These are phyloP conservation scores for Rhodinocichla rosea DNA, from an alignment of 2,113 vertebrate genomes.

Conservation along the genomic window DNA sequence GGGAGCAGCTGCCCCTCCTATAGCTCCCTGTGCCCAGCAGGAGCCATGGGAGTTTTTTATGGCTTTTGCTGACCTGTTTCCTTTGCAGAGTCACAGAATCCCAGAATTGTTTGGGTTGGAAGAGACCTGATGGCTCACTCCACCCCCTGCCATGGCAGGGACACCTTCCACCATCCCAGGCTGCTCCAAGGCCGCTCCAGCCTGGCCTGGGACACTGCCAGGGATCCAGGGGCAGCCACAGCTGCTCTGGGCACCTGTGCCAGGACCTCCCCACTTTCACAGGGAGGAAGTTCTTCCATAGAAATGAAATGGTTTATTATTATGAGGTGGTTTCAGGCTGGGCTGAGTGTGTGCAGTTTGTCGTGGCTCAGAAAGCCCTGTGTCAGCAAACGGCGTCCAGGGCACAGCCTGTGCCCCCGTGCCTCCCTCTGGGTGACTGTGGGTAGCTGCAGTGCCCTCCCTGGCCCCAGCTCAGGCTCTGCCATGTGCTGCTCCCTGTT, in stretches of 20 bases:
- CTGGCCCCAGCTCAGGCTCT: background rate
- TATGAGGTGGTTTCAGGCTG: background rate
- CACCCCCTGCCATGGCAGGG: no score
- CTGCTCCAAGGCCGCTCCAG: background rate
- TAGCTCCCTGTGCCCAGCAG: accelerated
- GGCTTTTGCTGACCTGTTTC: background rate
- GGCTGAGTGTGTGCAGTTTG: background rate
- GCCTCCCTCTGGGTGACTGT: accelerated
- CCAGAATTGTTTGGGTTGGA: background rate
- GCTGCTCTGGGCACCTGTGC: background rate
- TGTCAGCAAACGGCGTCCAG: accelerated
- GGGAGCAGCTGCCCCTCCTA: background rate
- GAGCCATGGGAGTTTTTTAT: background rate
- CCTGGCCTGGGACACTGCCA: background rate
- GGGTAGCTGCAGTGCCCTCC: background rate
- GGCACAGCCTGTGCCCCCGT: background rate
- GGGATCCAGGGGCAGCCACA: background rate
- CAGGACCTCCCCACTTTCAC: accelerated
- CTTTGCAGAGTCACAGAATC: background rate
- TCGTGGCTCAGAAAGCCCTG: accelerated
- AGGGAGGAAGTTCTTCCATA: background rate
- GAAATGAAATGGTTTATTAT: background rate
- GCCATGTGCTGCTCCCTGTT: accelerated
- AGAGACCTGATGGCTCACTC: background rate
- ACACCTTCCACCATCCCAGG: background rate